Percentiles rank a stretch among this genome's conserved stretches.
These are phyloP conservation scores for Cryptophagus acutangulus DNA, from an alignment of 2,888 invertebrate genomes.

Conservation along the genomic window DNA sequence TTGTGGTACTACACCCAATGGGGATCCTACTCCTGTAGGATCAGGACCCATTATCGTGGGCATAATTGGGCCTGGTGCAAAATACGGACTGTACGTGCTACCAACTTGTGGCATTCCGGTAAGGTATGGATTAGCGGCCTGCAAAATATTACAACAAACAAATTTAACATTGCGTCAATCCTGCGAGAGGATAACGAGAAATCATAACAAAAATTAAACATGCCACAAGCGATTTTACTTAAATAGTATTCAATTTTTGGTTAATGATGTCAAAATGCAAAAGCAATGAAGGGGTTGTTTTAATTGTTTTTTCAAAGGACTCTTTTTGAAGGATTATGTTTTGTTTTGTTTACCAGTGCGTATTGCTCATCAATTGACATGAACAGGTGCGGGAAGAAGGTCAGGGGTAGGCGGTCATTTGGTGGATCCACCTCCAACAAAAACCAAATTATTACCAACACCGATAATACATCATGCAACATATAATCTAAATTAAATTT, in stretches of 20 bases:
- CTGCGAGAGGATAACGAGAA: neutral
- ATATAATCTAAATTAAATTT: too few relatives aligned
- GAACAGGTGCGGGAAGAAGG: slow-evolving; percentile 48
- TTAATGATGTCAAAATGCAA: too few relatives aligned
- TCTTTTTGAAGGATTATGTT: too few relatives aligned
- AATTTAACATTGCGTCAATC: neutral
- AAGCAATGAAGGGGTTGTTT: neutral
- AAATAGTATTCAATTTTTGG: neutral
- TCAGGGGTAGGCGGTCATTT: slow-evolving; percentile 53
- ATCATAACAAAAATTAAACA: slow-evolving; percentile 3
- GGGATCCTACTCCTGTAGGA: slow-evolving; percentile 74
- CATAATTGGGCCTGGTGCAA: slow-evolving; percentile 83
- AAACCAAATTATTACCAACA: slow-evolving; percentile 43
- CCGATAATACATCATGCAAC: slow-evolving; percentile 29
- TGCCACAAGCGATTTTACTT: neutral
- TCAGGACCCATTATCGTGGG: slow-evolving; percentile 86
- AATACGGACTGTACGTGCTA: slow-evolving; percentile 87
- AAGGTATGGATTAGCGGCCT: slow-evolving; percentile 90
- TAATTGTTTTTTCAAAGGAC: neutral
- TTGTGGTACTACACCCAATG: slow-evolving; percentile 78
- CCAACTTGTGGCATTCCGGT: slow-evolving; percentile 85
- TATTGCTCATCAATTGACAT: slow-evolving; percentile 49
- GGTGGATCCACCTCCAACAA: slow-evolving; percentile 53
- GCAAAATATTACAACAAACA: slow-evolving; percentile 36
- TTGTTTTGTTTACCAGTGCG: slow-evolving; percentile 45